phyloP scores from a whole-genome alignment of 1,140 invertebrate genomes.

The Berghia stephanieae region DNA sequence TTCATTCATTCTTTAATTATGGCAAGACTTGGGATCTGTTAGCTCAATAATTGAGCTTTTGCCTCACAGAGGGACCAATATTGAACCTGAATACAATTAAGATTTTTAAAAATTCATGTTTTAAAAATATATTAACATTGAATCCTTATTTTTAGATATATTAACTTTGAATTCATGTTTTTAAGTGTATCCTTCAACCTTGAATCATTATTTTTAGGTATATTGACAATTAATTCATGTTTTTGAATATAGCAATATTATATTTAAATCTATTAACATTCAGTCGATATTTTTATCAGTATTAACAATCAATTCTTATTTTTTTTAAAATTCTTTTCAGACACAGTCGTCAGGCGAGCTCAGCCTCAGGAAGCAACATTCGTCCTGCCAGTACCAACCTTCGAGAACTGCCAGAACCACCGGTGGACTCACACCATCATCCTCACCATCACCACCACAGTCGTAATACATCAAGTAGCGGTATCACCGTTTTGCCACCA shows the following conservation, averaged over 20 bases:
- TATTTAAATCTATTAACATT: background rate
- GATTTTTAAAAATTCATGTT: no score
- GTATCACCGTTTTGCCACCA: background rate
- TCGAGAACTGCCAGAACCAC: conserved; percentile 43
- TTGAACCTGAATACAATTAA: no score
- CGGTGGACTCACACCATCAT: conserved; percentile 28
- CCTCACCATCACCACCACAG: no score
- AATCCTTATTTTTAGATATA: background rate
- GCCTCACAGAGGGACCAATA: no score
- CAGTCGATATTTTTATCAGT: background rate
- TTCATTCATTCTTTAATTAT: no score
- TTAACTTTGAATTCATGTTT: background rate
- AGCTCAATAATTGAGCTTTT: no score
- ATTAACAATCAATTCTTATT: no score
- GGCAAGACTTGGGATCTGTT: no score
- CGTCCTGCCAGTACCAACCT: conserved; percentile 44
- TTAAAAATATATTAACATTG: no score
- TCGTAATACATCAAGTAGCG: conserved; percentile 26
- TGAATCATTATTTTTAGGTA: background rate
- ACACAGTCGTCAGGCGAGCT: conserved; percentile 39
- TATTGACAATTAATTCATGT: background rate
- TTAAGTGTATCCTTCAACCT: background rate
- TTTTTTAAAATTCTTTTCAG: conserved; percentile 21
- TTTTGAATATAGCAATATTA: background rate
- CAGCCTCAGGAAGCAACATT: conserved; percentile 31